These are phyloP conservation scores for Bombylius major DNA, from an alignment of 2,888 invertebrate genomes.

Conservation along the genomic window DNA sequence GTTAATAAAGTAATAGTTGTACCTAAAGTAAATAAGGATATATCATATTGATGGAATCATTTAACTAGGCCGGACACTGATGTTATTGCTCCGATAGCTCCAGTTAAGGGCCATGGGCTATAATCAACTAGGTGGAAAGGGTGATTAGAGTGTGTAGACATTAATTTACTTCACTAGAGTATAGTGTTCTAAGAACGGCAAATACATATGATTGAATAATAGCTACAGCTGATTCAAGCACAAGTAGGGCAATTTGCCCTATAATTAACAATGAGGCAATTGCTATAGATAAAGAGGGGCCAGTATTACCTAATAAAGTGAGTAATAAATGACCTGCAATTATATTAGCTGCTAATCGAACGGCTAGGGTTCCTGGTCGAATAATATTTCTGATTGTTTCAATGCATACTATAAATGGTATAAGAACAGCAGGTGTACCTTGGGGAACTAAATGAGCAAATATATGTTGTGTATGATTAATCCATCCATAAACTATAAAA, in stretches of 20 bases:
- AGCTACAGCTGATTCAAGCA: constrained; percentile 42
- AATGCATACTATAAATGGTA: constrained; percentile 62
- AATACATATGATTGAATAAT: constrained; percentile 50
- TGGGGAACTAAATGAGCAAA: constrained; percentile 55
- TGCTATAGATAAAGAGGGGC: constrained; percentile 19
- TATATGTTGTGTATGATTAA: constrained; percentile 49
- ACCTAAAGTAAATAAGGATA: constrained; percentile 42
- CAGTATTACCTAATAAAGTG: constrained; percentile 45
- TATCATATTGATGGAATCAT: constrained; percentile 48
- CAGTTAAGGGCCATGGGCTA: constrained; percentile 51
- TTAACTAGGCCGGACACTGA: constrained; percentile 45
- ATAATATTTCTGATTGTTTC: constrained; percentile 62
- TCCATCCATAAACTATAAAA: constrained; percentile 53
- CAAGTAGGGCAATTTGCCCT: constrained; percentile 36
- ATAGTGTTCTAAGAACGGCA: constrained; percentile 49
- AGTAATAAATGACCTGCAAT: constrained; percentile 58
- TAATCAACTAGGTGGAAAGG: constrained; percentile 52
- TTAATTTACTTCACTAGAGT: constrained; percentile 53
- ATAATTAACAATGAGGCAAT: constrained; percentile 25
- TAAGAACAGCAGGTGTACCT: constrained; percentile 49
- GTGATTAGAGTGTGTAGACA: constrained; percentile 43
- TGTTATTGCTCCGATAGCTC: constrained; percentile 45
- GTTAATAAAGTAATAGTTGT: constrained; percentile 35
- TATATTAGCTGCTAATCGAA: constrained; percentile 64
- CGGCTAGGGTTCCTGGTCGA: constrained; percentile 54